Evolutionary conservation across 2,797 vertebrate genomes (phyloP).

Genomic region (Argya squamiceps): DNA sequence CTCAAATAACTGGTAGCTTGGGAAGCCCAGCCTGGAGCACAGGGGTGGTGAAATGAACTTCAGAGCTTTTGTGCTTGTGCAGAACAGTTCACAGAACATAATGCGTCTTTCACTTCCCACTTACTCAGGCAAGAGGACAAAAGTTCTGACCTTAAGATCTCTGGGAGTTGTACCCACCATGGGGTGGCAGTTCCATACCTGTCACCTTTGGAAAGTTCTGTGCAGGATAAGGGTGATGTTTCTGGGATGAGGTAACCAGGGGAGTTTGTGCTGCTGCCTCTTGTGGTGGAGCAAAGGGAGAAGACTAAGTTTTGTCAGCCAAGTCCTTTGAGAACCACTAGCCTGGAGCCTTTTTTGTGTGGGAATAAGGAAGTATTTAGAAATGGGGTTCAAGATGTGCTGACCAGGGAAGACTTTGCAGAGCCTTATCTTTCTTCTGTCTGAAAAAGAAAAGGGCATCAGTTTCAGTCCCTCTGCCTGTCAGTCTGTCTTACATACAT

Average conservation of each 20-base stretch:
- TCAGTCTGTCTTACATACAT: background rate
- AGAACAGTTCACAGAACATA: background rate
- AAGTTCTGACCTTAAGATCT: fast-evolving
- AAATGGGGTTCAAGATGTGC: background rate
- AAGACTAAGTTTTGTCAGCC: background rate
- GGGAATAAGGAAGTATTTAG: background rate
- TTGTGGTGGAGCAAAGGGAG: background rate
- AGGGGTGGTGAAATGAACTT: background rate
- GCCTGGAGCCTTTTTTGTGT: background rate
- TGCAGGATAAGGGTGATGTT: background rate
- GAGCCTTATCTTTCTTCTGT: background rate
- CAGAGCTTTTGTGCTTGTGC: background rate
- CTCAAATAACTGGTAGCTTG: background rate
- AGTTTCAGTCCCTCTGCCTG: background rate
- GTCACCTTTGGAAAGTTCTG: background rate
- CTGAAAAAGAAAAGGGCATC: background rate
- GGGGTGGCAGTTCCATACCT: background rate
- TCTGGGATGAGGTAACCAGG: background rate
- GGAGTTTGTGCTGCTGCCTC: background rate
- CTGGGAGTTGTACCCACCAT: background rate
- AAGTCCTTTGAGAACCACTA: background rate
- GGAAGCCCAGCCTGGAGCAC: background rate
- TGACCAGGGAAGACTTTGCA: background rate
- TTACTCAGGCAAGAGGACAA: background rate
- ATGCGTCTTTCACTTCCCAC: background rate